Base-by-base conservation (phyloP, 2,113 vertebrate species). In the Xyrauchen texanus region DNA sequence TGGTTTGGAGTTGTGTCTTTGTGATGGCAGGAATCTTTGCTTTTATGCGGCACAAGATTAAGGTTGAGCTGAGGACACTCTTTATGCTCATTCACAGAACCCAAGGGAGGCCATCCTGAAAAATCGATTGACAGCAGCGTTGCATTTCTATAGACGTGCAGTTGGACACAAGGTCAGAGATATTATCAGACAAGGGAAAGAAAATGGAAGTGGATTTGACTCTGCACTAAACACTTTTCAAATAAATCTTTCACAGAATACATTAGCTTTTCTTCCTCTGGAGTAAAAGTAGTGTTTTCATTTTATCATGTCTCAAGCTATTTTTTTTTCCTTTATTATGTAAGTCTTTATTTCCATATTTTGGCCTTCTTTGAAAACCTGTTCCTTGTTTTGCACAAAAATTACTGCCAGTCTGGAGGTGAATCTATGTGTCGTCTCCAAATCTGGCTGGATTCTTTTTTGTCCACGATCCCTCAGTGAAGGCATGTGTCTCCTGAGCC, bases 141-240 rank as follows among this genome's bases (percentile, higher is more conserved):
- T 87, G 77, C 89, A 85, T 83, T 86, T 88, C 86, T 88, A 87
- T 88, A 88, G 85, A 85, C 80, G 88, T 88, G 89, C 93, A 90
- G 93, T 93, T 93, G 73, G 70, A 94, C 93, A 92, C 92, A 93
- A 92, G 86, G 86, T 86, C 87, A 87, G 90, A 89, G 90, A 92
- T 92, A 83, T 85, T 90, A 92, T 93, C 86, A 85, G 83, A 92
- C 91, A 87, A 67, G 6, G 13, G n/a, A 87, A 83, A 90, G 90
- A 90, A 34, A 82, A 94, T 93, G 87, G 91, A 93, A 94, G 91
- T 93, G 88, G 91, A 92, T 94, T 92, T 51, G 84, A 80, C 90
- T 91, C 34, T 63, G 2, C n/a, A 11, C n/a, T 58, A 15, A 58
- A 58, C 55, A 47, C n/a, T n/a, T 73, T 4, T 10, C 44, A 47